A percentile compares a stretch with the other conserved stretches of the same genome.
These are phyloP conservation scores for Ictalurus furcatus DNA, from an alignment of 2,113 vertebrate genomes.

Conservation along the genomic window DNA sequence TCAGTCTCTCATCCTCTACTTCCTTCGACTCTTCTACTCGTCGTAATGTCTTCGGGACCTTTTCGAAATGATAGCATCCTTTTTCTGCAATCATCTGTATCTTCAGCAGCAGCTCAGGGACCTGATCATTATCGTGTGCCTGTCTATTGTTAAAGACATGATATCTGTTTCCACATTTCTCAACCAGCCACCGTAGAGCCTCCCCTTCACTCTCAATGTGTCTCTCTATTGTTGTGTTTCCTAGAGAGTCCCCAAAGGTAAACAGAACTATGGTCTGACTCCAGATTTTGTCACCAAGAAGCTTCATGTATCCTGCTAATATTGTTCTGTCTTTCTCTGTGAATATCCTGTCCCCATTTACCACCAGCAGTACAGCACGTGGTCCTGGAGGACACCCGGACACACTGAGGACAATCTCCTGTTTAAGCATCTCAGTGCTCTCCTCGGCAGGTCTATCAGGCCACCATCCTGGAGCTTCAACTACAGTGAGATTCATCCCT, in stretches of 20 bases:
- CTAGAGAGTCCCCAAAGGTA: not conserved
- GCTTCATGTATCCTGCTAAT: not conserved
- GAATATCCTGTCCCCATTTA: not conserved
- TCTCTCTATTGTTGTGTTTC: not conserved
- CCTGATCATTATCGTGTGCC: not conserved
- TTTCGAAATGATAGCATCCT: not conserved
- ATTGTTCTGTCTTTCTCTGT: not conserved
- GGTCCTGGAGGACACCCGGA: not conserved
- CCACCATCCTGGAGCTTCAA: conserved; percentile 12
- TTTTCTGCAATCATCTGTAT: not conserved
- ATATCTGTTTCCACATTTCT: conserved; percentile 24
- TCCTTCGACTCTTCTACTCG: not conserved
- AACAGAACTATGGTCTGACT: not conserved
- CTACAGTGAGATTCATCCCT: not conserved
- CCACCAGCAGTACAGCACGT: not conserved
- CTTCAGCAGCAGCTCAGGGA: conserved; percentile 6
- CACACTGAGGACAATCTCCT: not conserved
- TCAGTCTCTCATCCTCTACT: too few relatives aligned
- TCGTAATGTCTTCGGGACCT: not conserved
- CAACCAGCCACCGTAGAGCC: conserved; percentile 6
- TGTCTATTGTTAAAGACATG: conserved; percentile 1
- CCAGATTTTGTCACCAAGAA: not conserved
- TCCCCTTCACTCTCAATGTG: conserved; percentile 6
- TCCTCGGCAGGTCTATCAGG: not conserved
- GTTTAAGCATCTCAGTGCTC: not conserved